phyloP scores from a whole-genome alignment of 2,888 invertebrate species.

The Dromius quadrimaculatus region DNA sequence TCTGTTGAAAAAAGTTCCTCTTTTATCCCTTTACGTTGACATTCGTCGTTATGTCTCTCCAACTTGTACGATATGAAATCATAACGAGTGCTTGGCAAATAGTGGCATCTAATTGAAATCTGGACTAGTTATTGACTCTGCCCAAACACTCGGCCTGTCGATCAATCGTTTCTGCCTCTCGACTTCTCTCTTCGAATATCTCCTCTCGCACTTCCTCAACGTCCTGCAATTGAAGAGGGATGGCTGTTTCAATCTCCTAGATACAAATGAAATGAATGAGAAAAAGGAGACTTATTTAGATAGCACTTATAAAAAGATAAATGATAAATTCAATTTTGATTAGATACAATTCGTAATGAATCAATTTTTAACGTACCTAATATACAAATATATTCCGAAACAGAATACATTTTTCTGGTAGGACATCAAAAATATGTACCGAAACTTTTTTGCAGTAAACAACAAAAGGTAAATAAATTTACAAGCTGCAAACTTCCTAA shows the following conservation, averaged over 20 bases:
- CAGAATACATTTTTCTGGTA: neutral
- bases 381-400: no score
- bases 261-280: conserved; percentile 40
- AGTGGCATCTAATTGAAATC: conserved; percentile 67
- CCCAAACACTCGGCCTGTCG: conserved; percentile 65
- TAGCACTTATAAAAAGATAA: conserved; percentile 22
- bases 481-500: no score
- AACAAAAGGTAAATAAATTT: neutral
- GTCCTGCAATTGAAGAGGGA: neutral
- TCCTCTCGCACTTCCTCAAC: conserved; percentile 7
- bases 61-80: conserved; percentile 66
- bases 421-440: neutral
- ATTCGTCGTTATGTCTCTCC: conserved; percentile 41
- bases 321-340: no score
- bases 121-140: conserved; percentile 66
- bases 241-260: conserved; percentile 24
- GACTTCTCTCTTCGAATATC: neutral
- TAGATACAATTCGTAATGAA: no score
- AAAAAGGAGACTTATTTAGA: conserved; percentile 19
- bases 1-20: conserved; percentile 32
- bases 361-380: no score
- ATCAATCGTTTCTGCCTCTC: conserved; percentile 61
- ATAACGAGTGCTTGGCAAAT: conserved; percentile 67
- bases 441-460: neutral
- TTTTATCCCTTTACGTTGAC: neutral